Evolutionary conservation across 2,113 vertebrate species (phyloP).

Genomic region (Hippocampus mohnikei): DNA sequence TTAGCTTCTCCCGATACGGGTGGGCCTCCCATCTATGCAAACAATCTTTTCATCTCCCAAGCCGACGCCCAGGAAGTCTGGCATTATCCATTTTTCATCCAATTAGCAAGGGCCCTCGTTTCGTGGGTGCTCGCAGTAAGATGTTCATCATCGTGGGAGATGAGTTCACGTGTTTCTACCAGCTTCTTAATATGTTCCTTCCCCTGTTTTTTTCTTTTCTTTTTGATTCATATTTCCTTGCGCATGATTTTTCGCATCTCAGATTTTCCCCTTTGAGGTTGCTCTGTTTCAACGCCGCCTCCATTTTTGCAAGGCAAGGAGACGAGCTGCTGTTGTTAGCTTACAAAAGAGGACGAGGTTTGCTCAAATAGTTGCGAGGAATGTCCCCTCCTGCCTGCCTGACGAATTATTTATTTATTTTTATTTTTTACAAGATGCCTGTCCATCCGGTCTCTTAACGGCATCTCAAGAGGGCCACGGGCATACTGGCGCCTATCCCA

Average conservation of each 20-base stretch:
- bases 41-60: constrained; percentile 25
- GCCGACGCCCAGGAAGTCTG: constrained; percentile 23
- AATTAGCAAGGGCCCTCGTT: not conserved
- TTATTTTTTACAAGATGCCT: too few relatives aligned
- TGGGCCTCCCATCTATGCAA: constrained; percentile 23
- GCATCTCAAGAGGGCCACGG: too few relatives aligned
- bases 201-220: not conserved
- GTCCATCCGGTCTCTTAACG: too few relatives aligned
- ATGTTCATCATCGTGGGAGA: not conserved
- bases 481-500: too few relatives aligned
- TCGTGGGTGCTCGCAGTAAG: too few relatives aligned
- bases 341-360: too few relatives aligned
- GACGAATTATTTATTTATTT: too few relatives aligned
- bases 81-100: constrained; percentile 41
- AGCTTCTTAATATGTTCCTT: not conserved
- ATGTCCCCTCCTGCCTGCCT: too few relatives aligned
- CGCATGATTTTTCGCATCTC: too few relatives aligned
- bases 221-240: too few relatives aligned
- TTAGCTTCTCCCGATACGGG: constrained; percentile 23
- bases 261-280: not conserved
- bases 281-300: not conserved
- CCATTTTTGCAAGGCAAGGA: not conserved
- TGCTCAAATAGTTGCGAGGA: too few relatives aligned
- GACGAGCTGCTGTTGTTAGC: not conserved
- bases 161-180: not conserved